Percentiles rank a stretch among this genome's conserved stretches.
Evolutionary conservation across 2,113 vertebrate genomes (phyloP).

Genomic region (Gasterosteus aculeatus): DNA sequence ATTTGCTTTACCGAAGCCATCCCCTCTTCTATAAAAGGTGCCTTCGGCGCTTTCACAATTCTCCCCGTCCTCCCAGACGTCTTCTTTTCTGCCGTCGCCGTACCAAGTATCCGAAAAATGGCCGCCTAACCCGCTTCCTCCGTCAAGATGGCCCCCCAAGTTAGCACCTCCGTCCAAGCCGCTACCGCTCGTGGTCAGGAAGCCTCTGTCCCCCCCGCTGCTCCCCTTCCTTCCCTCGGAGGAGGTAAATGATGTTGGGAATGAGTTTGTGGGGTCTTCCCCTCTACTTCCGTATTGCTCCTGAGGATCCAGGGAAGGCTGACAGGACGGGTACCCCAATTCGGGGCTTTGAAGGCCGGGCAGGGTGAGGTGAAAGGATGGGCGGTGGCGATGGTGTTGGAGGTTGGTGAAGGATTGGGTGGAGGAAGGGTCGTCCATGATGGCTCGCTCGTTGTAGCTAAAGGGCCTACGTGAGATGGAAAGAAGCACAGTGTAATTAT

Average conservation of each 20-base stretch:
- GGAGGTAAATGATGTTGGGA: constrained; percentile 8
- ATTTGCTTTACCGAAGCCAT: constrained; percentile 35
- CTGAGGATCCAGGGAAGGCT: constrained; percentile 39
- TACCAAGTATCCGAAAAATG: constrained; percentile 54
- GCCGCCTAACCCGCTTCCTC: not conserved
- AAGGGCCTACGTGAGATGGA: constrained; percentile 27
- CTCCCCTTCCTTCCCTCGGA: constrained; percentile 18
- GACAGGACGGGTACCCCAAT: constrained; percentile 41
- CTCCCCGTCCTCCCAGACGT: constrained; percentile 46
- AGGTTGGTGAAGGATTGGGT: constrained; percentile 57
- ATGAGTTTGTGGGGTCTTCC: constrained; percentile 28
- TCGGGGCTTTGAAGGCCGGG: constrained; percentile 47
- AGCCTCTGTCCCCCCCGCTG: constrained; percentile 14
- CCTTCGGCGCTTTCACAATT: constrained; percentile 36
- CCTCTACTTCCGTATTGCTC: constrained; percentile 39
- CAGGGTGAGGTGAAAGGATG: constrained; percentile 43
- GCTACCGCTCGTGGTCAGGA: constrained; percentile 20
- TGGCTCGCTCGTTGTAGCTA: constrained; percentile 31
- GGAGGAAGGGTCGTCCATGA: constrained; percentile 67
- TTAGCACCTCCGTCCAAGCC: constrained; percentile 42
- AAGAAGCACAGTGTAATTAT: not conserved
- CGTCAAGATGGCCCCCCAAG: constrained; percentile 40
- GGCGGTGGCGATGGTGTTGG: constrained; percentile 47
- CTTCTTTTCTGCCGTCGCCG: constrained; percentile 36
- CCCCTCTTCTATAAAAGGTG: constrained; percentile 27